Conservation (phyloP, 2,888 invertebrate genomes). For the Tinea semifulvella region DNA sequence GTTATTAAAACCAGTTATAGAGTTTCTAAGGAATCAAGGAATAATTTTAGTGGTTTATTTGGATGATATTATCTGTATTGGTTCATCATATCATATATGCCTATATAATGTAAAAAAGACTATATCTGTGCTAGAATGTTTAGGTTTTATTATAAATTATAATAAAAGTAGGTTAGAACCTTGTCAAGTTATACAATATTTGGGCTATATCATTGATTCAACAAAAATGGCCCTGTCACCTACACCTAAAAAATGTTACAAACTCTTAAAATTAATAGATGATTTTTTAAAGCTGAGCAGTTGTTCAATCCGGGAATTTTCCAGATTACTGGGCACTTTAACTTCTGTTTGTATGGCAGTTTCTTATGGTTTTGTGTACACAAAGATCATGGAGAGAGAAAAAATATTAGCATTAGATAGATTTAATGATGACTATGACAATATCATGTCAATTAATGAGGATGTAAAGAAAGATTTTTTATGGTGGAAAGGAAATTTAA, state of each 20-base stretch:
- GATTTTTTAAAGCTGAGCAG: not conserved
- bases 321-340: not conserved
- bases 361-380: slow-evolving; percentile 13
- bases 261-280: not conserved
- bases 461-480: slow-evolving; percentile 1
- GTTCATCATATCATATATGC: slow-evolving; percentile 9
- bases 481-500: slow-evolving; percentile 12
- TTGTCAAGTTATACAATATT: slow-evolving; percentile 14
- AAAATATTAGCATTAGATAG: slow-evolving; percentile 3
- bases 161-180: slow-evolving; percentile 16
- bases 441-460: slow-evolving; percentile 2
- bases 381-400: slow-evolving; percentile 9
- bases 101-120: slow-evolving; percentile 4
- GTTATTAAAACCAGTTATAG: slow-evolving; percentile 15
- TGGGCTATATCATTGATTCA: slow-evolving; percentile 16
- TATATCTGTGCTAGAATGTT: slow-evolving; percentile 1
- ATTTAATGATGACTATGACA: slow-evolving; percentile 1
- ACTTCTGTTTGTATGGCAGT: slow-evolving; percentile 12
- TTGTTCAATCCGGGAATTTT: slow-evolving; percentile 5
- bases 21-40: slow-evolving; percentile 7
- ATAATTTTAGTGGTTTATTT: slow-evolving; percentile 14
- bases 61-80: slow-evolving; percentile 16
- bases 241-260: not conserved
- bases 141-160: slow-evolving; percentile 17
- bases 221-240: not conserved